Conservation (phyloP, 2,797 vertebrate genomes). For the Crenuchus spilurus region DNA sequence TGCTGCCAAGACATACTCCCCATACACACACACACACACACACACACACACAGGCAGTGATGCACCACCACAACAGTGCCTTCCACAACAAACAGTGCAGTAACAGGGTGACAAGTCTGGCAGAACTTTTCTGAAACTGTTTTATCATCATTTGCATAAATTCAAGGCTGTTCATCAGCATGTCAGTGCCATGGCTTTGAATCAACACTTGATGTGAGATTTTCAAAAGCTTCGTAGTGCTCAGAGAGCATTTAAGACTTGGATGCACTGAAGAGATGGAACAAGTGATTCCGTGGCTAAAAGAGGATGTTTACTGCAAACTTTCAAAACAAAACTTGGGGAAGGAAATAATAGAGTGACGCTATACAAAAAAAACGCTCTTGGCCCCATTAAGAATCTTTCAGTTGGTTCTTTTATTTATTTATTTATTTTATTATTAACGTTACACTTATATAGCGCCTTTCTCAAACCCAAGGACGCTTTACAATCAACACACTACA, state of each 20-base stretch:
- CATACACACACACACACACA: constrained; percentile 52
- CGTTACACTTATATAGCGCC: no score
- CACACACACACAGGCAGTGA: constrained; percentile 8
- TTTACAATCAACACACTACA: no score
- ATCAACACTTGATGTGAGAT: not conserved
- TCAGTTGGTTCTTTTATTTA: no score
- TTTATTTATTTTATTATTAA: no score
- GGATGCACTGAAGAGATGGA: no score
- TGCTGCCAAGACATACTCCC: constrained; percentile 37
- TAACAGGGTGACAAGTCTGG: constrained; percentile 7
- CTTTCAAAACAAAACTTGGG: not conserved
- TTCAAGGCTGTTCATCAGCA: not conserved
- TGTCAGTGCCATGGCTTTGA: not conserved
- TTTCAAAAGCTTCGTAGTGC: not conserved
- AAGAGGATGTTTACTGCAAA: not conserved
- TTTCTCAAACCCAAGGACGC: no score
- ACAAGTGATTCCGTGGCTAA: not conserved
- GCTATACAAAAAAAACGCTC: no score
- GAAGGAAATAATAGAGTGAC: no score
- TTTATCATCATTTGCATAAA: not conserved
- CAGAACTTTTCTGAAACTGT: constrained; percentile 8
- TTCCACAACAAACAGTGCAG: not conserved
- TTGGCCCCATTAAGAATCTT: no score
- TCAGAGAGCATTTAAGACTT: not conserved
- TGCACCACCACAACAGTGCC: not conserved